These are phyloP conservation scores for Cardinalis cardinalis DNA, from an alignment of 2,113 vertebrate species.

Conservation along the genomic window DNA sequence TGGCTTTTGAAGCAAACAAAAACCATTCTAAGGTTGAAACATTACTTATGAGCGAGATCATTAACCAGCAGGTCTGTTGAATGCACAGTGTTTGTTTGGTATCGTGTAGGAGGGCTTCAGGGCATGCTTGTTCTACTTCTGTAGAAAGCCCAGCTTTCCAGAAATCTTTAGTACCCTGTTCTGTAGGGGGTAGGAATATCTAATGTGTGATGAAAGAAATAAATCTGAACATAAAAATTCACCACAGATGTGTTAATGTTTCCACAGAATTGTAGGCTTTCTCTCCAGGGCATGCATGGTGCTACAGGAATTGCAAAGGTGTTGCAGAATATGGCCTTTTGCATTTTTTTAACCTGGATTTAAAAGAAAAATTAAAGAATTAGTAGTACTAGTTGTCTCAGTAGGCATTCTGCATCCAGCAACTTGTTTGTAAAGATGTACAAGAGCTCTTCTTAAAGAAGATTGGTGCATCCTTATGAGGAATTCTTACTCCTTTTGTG, in stretches of 20 bases:
- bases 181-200: background rate
- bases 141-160: background rate
- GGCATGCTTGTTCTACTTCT: background rate
- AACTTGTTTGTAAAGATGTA: background rate
- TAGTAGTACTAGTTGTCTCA: background rate
- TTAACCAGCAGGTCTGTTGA: slow-evolving; percentile 58
- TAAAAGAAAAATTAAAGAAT: background rate
- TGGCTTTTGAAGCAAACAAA: slow-evolving; percentile 69
- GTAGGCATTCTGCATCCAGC: background rate
- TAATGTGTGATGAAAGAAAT: background rate
- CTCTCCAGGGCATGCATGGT: background rate
- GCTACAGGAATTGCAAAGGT: background rate
- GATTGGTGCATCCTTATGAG: background rate
- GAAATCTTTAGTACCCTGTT: background rate
- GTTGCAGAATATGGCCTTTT: background rate
- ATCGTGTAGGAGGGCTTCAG: slow-evolving; percentile 4
- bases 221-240: background rate
- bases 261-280: background rate
- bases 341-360: background rate
- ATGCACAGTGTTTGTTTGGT: slow-evolving; percentile 17
- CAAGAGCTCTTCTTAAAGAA: background rate
- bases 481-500: background rate
- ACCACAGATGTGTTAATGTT: background rate
- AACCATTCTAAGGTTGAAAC: slow-evolving; percentile 58
- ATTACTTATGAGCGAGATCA: slow-evolving; percentile 64